A percentile compares a stretch with the other conserved stretches of the same genome.
Conservation (phyloP, 2,888 invertebrate species). For the Melipona beecheii region DNA sequence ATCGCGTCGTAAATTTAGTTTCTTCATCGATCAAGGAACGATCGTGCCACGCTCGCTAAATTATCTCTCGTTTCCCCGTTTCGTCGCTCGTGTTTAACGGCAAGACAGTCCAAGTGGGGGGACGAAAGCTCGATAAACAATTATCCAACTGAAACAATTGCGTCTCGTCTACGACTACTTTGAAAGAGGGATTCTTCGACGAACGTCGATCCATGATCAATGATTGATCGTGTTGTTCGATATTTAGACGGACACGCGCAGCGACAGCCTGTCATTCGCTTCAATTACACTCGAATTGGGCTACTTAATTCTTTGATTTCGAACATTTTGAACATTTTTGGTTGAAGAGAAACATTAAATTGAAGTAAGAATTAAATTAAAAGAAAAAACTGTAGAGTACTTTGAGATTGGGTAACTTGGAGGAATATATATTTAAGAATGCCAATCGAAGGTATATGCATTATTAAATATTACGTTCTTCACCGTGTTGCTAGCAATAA, state of each 20-base stretch:
- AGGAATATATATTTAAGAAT: too few species aligned
- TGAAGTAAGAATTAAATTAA: too few species aligned
- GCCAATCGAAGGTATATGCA: too few species aligned
- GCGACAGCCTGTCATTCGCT: background rate
- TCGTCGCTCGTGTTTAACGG: slow-evolving; percentile 22
- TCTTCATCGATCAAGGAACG: slow-evolving; percentile 46
- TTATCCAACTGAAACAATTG: background rate
- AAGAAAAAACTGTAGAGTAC: too few species aligned
- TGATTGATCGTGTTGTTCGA: background rate
- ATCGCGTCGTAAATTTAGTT: slow-evolving; percentile 46
- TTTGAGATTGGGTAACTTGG: too few species aligned
- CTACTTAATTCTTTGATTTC: too few species aligned
- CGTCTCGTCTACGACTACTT: too few species aligned
- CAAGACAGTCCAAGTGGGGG: background rate
- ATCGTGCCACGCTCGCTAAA: slow-evolving; percentile 23
- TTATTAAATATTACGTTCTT: too few species aligned
- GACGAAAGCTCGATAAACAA: background rate
- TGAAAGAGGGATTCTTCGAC: background rate
- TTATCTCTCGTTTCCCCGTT: slow-evolving; percentile 19
- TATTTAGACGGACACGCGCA: background rate
- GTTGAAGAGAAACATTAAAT: too few species aligned
- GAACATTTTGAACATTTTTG: too few species aligned
- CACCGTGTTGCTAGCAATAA: too few species aligned
- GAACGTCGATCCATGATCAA: background rate
- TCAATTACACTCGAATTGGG: too few species aligned